A percentile compares a stretch with the other conserved stretches of the same genome.
These are phyloP conservation scores for Forbesichthys papilliferus DNA, from an alignment of 2,113 vertebrate species.

Conservation along the genomic window DNA sequence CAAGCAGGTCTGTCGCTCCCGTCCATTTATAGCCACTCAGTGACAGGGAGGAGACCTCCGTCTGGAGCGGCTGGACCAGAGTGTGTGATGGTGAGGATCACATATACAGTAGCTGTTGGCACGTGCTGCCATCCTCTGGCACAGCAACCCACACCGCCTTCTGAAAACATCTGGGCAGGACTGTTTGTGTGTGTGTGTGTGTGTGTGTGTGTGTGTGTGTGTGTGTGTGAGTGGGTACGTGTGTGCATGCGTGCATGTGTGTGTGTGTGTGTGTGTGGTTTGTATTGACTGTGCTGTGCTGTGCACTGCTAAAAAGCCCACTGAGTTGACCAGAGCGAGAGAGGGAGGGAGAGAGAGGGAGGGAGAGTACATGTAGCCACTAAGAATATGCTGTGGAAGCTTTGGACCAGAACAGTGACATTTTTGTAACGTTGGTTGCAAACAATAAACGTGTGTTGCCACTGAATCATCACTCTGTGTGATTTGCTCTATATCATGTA, in stretches of 20 bases:
- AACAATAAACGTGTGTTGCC: no score
- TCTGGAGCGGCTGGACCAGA: constrained; percentile 39
- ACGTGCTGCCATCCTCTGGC: constrained; percentile 39
- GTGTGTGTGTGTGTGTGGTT: constrained; percentile 10
- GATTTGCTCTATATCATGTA: no score
- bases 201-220: background rate
- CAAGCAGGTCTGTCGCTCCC: constrained; percentile 36
- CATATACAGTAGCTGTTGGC: constrained; percentile 48
- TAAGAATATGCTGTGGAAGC: constrained; percentile 11
- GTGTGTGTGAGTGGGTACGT: background rate
- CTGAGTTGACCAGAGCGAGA: constrained; percentile 24
- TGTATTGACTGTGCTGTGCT: constrained; percentile 9
- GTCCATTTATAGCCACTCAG: constrained; percentile 39
- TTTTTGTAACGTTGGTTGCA: no score
- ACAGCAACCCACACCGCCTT: constrained; percentile 48
- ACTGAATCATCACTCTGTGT: no score
- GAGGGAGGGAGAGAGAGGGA: constrained; percentile 37
- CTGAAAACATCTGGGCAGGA: constrained; percentile 45
- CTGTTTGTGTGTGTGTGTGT: constrained; percentile 5
- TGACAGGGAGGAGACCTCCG: constrained; percentile 9
- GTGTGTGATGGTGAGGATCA: constrained; percentile 58
- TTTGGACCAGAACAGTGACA: no score
- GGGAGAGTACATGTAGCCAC: constrained; percentile 20
- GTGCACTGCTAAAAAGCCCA: constrained; percentile 23
- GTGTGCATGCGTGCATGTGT: background rate